phyloP scores from a whole-genome alignment of 2,113 vertebrate species.

The Toxotes jaculatrix region DNA sequence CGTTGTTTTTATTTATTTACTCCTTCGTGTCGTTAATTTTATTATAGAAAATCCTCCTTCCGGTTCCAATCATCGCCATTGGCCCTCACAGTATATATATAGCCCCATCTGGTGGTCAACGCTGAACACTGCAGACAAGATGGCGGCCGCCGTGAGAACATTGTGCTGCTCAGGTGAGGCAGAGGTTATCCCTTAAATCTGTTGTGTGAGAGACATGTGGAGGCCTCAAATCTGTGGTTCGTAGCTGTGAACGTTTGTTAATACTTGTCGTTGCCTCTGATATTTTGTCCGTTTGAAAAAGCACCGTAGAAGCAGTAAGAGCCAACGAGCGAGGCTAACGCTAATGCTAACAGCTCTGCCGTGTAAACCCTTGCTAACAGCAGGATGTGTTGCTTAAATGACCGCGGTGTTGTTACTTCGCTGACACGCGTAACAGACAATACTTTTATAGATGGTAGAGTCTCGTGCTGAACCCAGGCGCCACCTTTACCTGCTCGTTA shows the following conservation, averaged over 20 bases:
- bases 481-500: no score
- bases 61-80: background rate
- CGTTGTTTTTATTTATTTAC: background rate
- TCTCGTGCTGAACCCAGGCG: background rate
- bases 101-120: constrained; percentile 58
- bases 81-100: accelerated
- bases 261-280: background rate
- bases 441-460: background rate
- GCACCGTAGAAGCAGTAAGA: background rate
- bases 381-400: background rate
- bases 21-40: no score
- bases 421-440: background rate
- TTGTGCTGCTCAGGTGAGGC: constrained; percentile 79
- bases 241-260: background rate
- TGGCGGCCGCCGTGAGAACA: constrained; percentile 80
- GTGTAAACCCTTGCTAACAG: background rate
- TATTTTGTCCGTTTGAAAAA: background rate
- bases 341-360: constrained; percentile 54
- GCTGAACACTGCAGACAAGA: constrained; percentile 51
- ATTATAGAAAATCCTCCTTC: background rate
- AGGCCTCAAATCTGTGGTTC: accelerated
- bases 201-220: accelerated
- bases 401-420: background rate
- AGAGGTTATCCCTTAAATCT: constrained; percentile 43
- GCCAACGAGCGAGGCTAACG: constrained; percentile 16